A percentile compares a stretch with the other conserved stretches of the same genome.
phyloP scores from a whole-genome alignment of 2,113 vertebrate genomes.

The Sylvicapra grimmia region DNA sequence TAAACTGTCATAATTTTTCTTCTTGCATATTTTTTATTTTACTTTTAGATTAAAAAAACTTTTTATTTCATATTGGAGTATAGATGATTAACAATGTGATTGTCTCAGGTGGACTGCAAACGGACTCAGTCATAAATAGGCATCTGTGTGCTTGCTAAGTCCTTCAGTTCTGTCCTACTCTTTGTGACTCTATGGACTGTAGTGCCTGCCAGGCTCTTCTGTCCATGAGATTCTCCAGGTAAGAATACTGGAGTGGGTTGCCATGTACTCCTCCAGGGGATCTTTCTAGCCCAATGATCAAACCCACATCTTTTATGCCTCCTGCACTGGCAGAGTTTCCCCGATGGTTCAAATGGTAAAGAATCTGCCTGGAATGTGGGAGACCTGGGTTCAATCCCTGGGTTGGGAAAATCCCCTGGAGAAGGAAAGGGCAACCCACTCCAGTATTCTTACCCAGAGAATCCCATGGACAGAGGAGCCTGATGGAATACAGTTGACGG shows the following conservation, averaged over 20 bases:
- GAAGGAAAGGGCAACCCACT: background rate
- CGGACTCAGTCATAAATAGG: background rate
- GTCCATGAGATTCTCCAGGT: background rate
- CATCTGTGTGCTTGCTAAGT: background rate
- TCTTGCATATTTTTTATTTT: background rate
- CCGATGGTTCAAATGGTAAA: background rate
- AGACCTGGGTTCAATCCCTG: background rate
- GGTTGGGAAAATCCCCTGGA: background rate
- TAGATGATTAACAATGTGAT: background rate
- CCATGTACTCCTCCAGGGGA: background rate
- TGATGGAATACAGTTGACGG: background rate
- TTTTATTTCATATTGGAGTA: background rate
- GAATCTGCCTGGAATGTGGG: background rate
- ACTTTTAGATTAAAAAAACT: background rate
- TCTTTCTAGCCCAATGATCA: background rate
- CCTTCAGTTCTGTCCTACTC: background rate
- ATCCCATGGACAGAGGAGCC: background rate
- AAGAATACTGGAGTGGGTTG: background rate
- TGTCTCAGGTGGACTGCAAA: background rate
- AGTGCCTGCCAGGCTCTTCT: background rate
- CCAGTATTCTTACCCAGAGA: background rate
- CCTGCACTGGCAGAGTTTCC: background rate
- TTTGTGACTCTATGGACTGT: background rate
- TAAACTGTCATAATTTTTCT: background rate
- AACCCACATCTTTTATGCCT: background rate